Base-by-base conservation (phyloP, 2,888 invertebrate genomes). In the Dicranocentrus wangi region DNA sequence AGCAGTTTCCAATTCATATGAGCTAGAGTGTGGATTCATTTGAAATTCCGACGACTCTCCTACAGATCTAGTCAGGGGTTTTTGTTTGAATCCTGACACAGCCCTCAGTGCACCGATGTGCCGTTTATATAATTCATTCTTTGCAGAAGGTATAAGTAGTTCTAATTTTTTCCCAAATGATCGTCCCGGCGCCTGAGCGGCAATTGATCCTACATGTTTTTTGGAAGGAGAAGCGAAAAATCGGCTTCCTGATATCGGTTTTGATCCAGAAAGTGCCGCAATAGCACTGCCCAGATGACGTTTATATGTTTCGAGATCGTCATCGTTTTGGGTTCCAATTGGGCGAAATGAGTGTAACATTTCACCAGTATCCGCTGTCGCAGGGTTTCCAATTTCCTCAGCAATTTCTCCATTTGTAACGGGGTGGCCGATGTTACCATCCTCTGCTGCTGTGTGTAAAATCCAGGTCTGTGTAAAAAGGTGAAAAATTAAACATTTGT, bases 141-240 rank as follows among this genome's bases (percentile, higher is more conserved):
- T 63, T 25, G 3, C 51, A 3, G 42, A 2, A 15, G 73, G 61
- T 2, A 53, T 21, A 15, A 55, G 19, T 7, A 58, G 66, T 1
- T 79, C 79, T 43, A 66, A 65, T 51, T 79, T 79, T 68, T 65
- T 72, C 42, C 61, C 70, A 13, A 32, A 21, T n/a, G 66, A 28
- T 42, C 70, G 58, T 39, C 66, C 79, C 15, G 27, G 13, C 13
- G 63, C 61, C 23, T 58, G 51, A 17, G 82, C 82, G 10, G 84
- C 85, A 53, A 86, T 70, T 25, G 81, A 68, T 21, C 83, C 85
- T 79, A 85, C 55, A 71, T 86, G 85, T 25, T 83, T 85, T 83
- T 43, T 72, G 55, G 58, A 80, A 63, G 75, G 73, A 43, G 69
- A 43, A 68, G 39, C 69, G 70, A 81, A 71, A 32, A 58, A 58